Conservation (phyloP, 92 coral and sea anemone species). For the Phenganax subtilis region DNA sequence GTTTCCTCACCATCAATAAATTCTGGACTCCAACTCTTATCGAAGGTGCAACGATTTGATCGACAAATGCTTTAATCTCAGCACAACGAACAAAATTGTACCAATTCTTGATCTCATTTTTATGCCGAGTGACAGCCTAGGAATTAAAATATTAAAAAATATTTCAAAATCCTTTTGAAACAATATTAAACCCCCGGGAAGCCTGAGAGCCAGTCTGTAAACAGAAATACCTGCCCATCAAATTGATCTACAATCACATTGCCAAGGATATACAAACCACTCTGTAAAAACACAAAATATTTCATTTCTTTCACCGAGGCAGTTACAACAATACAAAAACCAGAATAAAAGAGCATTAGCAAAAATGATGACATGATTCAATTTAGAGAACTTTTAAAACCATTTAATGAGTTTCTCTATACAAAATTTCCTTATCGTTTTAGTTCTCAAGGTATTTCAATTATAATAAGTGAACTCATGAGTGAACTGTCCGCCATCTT, state of each 20-base stretch:
- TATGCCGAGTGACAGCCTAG: slow-evolving; percentile 56
- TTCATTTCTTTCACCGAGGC: no score
- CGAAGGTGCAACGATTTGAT: slow-evolving; percentile 65
- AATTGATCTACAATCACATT: slow-evolving; percentile 73
- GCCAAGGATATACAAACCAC: slow-evolving; percentile 89
- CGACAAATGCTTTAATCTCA: slow-evolving; percentile 94
- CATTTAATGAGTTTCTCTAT: no score
- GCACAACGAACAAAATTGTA: slow-evolving; percentile 81
- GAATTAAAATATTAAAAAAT: background rate
- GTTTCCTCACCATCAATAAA: slow-evolving; percentile 69
- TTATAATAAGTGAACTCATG: no score
- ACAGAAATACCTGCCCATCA: slow-evolving; percentile 54
- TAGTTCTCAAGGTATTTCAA: no score
- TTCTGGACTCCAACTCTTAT: slow-evolving; percentile 82
- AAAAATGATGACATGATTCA: no score
- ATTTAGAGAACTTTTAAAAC: no score
- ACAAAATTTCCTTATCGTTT: no score
- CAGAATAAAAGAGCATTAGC: no score
- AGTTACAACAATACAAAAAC: no score
- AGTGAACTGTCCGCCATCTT: no score
- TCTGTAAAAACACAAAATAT: slow-evolving; percentile 43
- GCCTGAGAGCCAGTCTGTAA: background rate
- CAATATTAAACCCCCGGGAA: background rate
- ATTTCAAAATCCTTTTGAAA: background rate
- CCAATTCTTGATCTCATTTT: slow-evolving; percentile 50